Percentiles rank a stretch among this genome's conserved stretches.
These are phyloP conservation scores for Argya squamiceps DNA, from an alignment of 2,797 vertebrate genomes.

Conservation along the genomic window DNA sequence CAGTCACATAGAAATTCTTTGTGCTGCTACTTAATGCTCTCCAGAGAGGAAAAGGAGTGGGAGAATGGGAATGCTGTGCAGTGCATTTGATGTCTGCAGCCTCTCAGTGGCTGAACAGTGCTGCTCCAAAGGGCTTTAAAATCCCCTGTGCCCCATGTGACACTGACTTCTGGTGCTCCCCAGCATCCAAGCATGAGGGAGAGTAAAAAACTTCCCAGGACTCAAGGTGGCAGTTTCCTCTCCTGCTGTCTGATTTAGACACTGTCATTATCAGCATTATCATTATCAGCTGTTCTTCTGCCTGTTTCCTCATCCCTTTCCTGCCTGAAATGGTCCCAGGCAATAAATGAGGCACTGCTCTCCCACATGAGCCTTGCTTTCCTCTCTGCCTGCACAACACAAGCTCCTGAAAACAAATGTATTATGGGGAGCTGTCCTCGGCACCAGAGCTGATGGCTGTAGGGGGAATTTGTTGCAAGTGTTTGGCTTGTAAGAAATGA, in stretches of 20 bases:
- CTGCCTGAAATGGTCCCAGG: not conserved
- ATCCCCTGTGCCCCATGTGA: not conserved
- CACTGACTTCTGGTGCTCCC: not conserved
- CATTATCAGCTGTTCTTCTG: not conserved
- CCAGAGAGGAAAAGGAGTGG: not conserved
- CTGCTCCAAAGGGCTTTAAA: not conserved
- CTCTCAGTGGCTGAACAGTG: not conserved
- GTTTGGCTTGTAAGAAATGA: not conserved
- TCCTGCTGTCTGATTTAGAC: not conserved
- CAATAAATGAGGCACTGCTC: not conserved
- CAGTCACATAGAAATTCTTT: not conserved
- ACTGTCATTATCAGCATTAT: not conserved
- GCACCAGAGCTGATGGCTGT: not conserved
- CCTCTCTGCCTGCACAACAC: not conserved
- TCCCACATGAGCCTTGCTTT: not conserved
- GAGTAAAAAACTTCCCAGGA: not conserved
- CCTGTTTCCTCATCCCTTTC: not conserved
- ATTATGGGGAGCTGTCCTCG: not conserved
- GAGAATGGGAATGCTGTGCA: not conserved
- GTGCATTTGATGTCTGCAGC: not conserved
- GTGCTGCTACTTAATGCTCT: not conserved
- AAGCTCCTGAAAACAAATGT: not conserved
- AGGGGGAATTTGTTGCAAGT: not conserved
- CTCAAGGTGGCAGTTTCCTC: not conserved
- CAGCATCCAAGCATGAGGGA: fast-evolving